Evolutionary conservation across 2,113 vertebrate genomes (phyloP).

Genomic region (Dicentrarchus labrax): DNA sequence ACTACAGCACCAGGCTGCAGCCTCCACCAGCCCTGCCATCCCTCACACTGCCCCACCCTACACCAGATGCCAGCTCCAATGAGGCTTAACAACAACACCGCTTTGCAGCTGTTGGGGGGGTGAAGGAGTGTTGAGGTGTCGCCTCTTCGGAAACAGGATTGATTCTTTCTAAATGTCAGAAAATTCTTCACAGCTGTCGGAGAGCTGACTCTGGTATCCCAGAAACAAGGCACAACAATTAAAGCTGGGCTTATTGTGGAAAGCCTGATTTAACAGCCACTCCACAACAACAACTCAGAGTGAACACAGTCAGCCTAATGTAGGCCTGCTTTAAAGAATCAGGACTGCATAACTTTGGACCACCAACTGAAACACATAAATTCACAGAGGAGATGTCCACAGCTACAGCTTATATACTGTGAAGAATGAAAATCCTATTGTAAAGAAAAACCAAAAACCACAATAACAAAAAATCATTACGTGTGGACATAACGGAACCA

Average conservation of each 20-base stretch:
- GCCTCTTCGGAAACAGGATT: constrained; percentile 30
- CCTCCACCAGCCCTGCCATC: constrained; percentile 28
- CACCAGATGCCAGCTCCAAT: constrained; percentile 26
- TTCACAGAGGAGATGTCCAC: background rate
- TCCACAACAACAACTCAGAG: background rate
- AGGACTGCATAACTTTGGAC: background rate
- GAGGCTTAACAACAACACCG: constrained; percentile 29
- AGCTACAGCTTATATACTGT: background rate
- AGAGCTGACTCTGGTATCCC: background rate
- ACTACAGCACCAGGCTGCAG: constrained; percentile 11
- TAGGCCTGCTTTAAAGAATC: background rate
- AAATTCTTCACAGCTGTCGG: constrained; percentile 38
- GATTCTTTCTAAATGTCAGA: constrained; percentile 41
- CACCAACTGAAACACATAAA: background rate
- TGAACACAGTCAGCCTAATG: background rate
- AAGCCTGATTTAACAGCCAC: background rate
- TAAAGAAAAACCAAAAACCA: background rate
- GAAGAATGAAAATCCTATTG: too few species aligned
- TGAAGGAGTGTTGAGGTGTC: background rate
- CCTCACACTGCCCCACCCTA: constrained; percentile 46
- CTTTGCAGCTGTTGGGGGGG: constrained; percentile 59
- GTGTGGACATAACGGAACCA: background rate
- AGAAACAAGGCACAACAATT: constrained; percentile 13
- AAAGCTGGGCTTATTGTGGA: background rate
- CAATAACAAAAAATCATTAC: background rate